phyloP scores from a whole-genome alignment of 2,888 invertebrate genomes.

The Leptinotarsa peninsularis region DNA sequence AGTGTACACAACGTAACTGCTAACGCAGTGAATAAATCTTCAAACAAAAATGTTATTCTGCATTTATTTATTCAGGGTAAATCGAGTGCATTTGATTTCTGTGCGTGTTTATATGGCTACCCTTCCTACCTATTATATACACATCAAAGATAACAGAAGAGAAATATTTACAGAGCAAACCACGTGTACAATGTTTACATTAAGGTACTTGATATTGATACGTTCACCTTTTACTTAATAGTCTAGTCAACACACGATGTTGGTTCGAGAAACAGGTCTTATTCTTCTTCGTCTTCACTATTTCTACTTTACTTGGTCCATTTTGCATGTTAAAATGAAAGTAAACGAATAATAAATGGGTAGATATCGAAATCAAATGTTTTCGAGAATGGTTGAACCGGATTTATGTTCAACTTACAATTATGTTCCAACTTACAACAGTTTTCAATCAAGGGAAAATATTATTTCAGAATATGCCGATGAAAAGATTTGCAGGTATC shows the following conservation, averaged over 20 bases:
- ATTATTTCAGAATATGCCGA: no score
- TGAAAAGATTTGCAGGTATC: no score
- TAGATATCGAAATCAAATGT: neutral
- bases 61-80: slow-evolving; percentile 50
- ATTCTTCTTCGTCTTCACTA: neutral
- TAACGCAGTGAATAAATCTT: slow-evolving; percentile 35
- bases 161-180: slow-evolving; percentile 51
- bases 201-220: slow-evolving; percentile 56
- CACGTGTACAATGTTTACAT: slow-evolving; percentile 56
- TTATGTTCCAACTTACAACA: no score
- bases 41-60: slow-evolving; percentile 42
- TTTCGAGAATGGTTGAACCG: no score
- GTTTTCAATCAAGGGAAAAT: no score
- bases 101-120: slow-evolving; percentile 44
- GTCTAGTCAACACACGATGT: slow-evolving; percentile 23
- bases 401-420: no score
- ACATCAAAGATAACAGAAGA: slow-evolving; percentile 44
- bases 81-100: slow-evolving; percentile 50
- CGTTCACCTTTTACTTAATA: slow-evolving; percentile 51
- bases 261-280: neutral
- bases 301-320: neutral
- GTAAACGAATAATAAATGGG: neutral
- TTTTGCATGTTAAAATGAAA: neutral
- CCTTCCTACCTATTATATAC: slow-evolving; percentile 42
- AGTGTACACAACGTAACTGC: slow-evolving; percentile 42